Base-by-base conservation (phyloP, 2,888 invertebrate genomes). In the Philopedon plagiatum region DNA sequence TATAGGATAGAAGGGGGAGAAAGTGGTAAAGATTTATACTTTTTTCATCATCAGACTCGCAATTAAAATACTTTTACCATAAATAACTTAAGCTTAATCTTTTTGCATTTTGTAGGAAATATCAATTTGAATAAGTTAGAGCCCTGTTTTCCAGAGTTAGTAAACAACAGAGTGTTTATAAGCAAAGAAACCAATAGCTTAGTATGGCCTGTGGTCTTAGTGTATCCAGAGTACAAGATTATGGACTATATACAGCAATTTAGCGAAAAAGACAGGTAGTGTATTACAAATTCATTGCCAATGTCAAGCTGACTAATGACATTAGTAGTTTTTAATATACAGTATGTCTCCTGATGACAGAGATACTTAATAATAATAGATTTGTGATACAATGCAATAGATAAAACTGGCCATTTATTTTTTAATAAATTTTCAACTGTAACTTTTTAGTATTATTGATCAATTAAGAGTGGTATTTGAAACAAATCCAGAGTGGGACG, bases 191-290 rank as follows among this genome's bases (percentile, higher is more conserved):
- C 90, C 0, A 86, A 86, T 9, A 83, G 85, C 44, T 85, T 98
- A 9, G 86, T 91, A 60, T 98, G 97, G 97, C 98, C 98, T 0
- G 92, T 96, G 0, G 87, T 95, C 15, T 90, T 98, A 77, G 86
- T 95, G 9, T 98, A 97, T 85, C 98, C 98, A 0, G 97, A 98
- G 85, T 92, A 92, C 81, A 88, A 91, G 70, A 91, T 93, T 79
- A 94, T 95, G 57, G 98, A 99, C 85, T 94, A 96, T 78, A 89
- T 98, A 41, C 91, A 93, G 83, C 89, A 90, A 69, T 94, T 97
- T 80, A 89, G 90, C 8, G 97, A 97, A 86, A 89, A 91, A 78
- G 88, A 89, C 0, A 86, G 87, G 87, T 90, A 89, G 83, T n/a
- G n/a, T n/a, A n/a, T n/a, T n/a, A n/a, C n/a, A n/a, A n/a, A n/a